Percentiles rank a stretch among this genome's conserved stretches.
Conservation (phyloP, 2,797 vertebrate genomes). For the Mus caroli region DNA sequence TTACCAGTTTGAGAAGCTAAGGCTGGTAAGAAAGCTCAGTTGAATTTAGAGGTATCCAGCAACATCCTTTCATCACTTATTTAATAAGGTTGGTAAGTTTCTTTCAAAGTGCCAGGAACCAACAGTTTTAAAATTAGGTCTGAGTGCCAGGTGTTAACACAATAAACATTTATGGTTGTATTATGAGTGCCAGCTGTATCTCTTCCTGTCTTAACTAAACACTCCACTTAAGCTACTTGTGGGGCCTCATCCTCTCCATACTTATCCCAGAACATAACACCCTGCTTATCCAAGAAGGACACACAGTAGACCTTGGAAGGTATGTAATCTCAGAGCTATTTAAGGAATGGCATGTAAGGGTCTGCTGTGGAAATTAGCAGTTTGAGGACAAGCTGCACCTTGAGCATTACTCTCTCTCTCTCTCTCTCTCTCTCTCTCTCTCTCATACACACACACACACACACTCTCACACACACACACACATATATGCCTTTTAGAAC, state of each 20-base stretch:
- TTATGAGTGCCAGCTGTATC: conserved; percentile 41
- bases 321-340: not conserved
- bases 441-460: too few relatives aligned
- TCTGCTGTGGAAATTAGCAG: not conserved
- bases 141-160: conserved; percentile 2
- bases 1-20: conserved; percentile 18
- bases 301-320: not conserved
- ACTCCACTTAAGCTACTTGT: conserved; percentile 51
- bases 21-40: conserved; percentile 6
- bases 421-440: too few relatives aligned
- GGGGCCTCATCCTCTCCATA: not conserved
- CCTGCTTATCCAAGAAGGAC: not conserved
- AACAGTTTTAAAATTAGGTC: conserved; percentile 62
- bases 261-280: not conserved
- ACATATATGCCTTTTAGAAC: not conserved
- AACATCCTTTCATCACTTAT: conserved; percentile 27
- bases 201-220: conserved; percentile 65
- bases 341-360: conserved; percentile 67
- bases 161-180: conserved; percentile 8
- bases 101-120: conserved; percentile 1
- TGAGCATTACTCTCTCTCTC: not conserved
- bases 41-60: not conserved
- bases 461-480: not conserved
- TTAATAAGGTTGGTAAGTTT: conserved; percentile 43
- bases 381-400: conserved; percentile 31